Evolutionary conservation across 2,113 vertebrate genomes (phyloP).

Genomic region (Rattus rattus): DNA sequence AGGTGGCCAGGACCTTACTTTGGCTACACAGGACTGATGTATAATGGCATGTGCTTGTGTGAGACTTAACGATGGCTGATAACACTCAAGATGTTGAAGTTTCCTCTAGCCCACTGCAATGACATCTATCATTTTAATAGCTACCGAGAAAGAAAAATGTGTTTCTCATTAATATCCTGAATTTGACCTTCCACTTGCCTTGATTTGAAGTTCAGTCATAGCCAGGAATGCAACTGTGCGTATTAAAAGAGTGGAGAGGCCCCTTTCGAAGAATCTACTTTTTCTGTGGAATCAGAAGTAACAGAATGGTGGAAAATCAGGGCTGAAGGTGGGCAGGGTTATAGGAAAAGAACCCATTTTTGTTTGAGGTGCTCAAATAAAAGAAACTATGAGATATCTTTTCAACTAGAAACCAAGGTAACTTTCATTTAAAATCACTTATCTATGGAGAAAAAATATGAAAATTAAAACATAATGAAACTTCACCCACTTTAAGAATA

Average conservation of each 20-base stretch:
- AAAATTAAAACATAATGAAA: conserved; percentile 38
- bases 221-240: conserved; percentile 32
- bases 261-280: conserved; percentile 16
- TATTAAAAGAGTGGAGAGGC: conserved; percentile 41
- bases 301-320: conserved; percentile 22
- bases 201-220: conserved; percentile 62
- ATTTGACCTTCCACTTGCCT: conserved; percentile 73
- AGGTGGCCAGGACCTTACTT: neutral
- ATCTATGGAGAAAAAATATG: neutral
- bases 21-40: conserved; percentile 20
- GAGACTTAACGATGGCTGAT: conserved; percentile 61
- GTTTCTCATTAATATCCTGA: conserved; percentile 70
- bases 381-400: conserved; percentile 35
- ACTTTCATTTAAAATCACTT: conserved; percentile 22
- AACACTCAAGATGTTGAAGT: conserved; percentile 64
- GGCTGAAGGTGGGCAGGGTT: neutral
- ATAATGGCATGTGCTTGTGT: conserved; percentile 39
- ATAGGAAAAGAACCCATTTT: neutral
- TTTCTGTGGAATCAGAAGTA: neutral
- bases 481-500: conserved; percentile 37
- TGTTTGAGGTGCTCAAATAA: neutral
- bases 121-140: conserved; percentile 81
- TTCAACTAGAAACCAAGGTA: conserved; percentile 31
- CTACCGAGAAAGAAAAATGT: conserved; percentile 63
- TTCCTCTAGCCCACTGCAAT: conserved; percentile 52